Evolutionary conservation across 1,140 invertebrate species (phyloP), one percentile per base, ranked within the genome.

Genomic region (Melitaea cinxia): DNA sequence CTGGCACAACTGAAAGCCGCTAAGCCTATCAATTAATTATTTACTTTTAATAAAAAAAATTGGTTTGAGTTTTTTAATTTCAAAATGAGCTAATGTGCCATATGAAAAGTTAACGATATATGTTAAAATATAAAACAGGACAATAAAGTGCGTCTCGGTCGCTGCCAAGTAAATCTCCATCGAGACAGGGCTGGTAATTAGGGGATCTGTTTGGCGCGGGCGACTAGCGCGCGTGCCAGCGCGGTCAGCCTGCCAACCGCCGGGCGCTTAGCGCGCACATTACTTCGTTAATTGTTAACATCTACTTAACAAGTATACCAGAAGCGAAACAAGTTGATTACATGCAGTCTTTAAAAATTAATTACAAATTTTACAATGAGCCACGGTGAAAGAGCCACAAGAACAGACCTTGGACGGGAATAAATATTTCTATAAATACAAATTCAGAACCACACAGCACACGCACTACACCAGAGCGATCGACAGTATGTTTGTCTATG

Each of bases 271-370:
- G 42, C 42, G 23, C 42, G 19, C 17, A n/a, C n/a, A n/a, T n/a
- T 5, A 23, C 21, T 47, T 23, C 19, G 42, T 47, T 47, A 47
- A 47, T 12, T 47, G 19, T 47, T 47, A 47, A 47, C 42, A 47
- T 47, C 19, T 47, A 19, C 42, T 47, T 47, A 47, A 23, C 42
- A 47, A 47, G 42, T 47, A 47, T 47, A 17, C n/a, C 12, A 47
- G 23, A 47, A 19, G 19, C 37, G 14, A 17, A 47, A 47, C 42
- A 23, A 12, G 21, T 23, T 21, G n/a, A 21, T 17, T 47, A 23
- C 42, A 47, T 21, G 21, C 19, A 17, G 23, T 23, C 42, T 47
- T 21, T 23, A 47, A 47, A 17, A 47, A 47, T 47, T 21, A 19
- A 10, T 21, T 9, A 23, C 21, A 19, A 12, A 17, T n/a, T 47